These are phyloP conservation scores for Diplogasteroides magnus DNA, from an alignment of 1,140 invertebrate genomes.

Conservation along the genomic window DNA sequence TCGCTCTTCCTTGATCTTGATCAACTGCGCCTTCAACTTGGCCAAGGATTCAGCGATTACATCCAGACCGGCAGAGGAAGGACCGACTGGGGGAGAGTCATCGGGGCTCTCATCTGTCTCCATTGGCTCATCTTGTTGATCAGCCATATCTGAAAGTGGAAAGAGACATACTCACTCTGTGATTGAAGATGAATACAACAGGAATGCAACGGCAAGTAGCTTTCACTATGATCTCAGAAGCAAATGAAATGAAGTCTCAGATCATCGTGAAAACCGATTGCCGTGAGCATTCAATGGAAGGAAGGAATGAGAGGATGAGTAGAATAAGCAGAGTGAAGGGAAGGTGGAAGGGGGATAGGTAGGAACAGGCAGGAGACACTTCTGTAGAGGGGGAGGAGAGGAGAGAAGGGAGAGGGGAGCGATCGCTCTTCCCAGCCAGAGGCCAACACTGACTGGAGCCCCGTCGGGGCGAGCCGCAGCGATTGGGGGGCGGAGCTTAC, in stretches of 20 bases:
- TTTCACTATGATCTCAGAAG: constrained; percentile 35
- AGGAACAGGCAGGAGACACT: no score
- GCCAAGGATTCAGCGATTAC: not conserved
- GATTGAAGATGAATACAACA: no score
- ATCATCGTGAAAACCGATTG: constrained; percentile 29
- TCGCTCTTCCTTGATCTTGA: not conserved
- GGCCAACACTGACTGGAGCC: not conserved
- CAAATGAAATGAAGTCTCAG: constrained; percentile 6
- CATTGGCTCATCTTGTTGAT: no score
- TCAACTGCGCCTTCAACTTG: not conserved
- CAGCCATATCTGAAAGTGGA: no score
- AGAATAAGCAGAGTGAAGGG: not conserved
- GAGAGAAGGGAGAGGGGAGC: constrained; percentile 8
- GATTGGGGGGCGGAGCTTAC: not conserved
- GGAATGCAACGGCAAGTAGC: constrained; percentile 17
- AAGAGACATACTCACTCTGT: no score
- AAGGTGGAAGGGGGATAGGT: constrained; percentile 1
- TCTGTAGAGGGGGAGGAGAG: not conserved
- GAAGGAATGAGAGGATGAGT: not conserved
- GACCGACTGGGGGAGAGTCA: no score
- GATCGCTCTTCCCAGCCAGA: constrained; percentile 4
- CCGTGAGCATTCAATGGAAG: constrained; percentile 1
- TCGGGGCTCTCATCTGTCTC: no score
- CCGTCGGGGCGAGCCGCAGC: not conserved
- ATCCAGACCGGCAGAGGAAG: no score